Conservation (phyloP, 2,113 vertebrate genomes). For the Dascyllus trimaculatus region DNA sequence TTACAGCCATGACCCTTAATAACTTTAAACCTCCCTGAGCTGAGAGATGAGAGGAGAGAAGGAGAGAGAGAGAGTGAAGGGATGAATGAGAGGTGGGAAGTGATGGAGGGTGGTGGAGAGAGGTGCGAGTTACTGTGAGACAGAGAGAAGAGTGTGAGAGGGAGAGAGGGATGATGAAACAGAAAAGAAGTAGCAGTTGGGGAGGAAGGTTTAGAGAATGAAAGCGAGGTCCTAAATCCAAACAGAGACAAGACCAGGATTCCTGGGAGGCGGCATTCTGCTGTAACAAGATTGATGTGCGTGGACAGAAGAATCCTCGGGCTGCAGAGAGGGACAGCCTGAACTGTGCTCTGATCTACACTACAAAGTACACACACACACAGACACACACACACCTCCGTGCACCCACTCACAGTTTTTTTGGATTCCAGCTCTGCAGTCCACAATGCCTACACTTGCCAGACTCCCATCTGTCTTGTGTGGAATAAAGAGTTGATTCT, state of each 20-base stretch:
- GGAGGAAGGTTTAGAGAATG: constrained; percentile 25
- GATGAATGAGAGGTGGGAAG: constrained; percentile 5
- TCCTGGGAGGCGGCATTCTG: constrained; percentile 65
- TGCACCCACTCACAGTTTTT: constrained; percentile 36
- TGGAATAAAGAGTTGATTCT: constrained; percentile 14
- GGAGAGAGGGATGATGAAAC: constrained; percentile 19
- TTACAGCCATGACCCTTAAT: constrained; percentile 38
- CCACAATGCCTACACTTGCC: constrained; percentile 36
- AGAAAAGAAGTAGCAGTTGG: background rate
- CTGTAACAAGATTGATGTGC: constrained; percentile 74
- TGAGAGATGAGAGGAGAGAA: constrained; percentile 7
- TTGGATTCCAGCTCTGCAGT: constrained; percentile 14
- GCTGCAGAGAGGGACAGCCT: constrained; percentile 50
- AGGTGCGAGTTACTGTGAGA: background rate
- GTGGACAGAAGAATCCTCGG: constrained; percentile 71
- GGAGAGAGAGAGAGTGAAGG: constrained; percentile 10
- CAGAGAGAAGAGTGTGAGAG: background rate
- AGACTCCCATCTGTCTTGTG: constrained; percentile 50
- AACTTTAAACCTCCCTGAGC: constrained; percentile 49
- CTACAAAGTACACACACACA: background rate
- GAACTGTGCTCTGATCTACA: constrained; percentile 29
- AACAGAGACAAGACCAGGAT: constrained; percentile 50
- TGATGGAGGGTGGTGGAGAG: background rate
- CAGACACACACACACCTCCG: constrained; percentile 13
- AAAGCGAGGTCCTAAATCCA: constrained; percentile 32